phyloP scores from a whole-genome alignment of 2,113 vertebrate genomes.

The Cardinalis cardinalis region DNA sequence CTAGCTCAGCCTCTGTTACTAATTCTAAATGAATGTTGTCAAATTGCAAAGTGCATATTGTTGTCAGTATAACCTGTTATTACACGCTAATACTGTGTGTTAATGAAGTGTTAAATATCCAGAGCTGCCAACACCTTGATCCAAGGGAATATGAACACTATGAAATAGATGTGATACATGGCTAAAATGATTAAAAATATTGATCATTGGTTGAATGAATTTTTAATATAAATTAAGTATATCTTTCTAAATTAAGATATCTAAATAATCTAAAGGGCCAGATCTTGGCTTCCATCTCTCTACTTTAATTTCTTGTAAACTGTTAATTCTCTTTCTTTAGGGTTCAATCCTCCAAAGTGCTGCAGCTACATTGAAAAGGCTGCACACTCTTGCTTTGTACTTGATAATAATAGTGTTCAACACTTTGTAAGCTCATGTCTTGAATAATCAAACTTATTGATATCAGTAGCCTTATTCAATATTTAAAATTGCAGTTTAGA shows the following conservation, averaged over 20 bases:
- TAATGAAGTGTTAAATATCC: conserved; percentile 41
- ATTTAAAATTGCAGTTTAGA: conserved; percentile 56
- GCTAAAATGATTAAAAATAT: not conserved
- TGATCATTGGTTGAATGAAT: not conserved
- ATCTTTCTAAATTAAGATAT: not conserved
- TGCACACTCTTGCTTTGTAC: not conserved
- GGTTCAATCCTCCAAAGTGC: not conserved
- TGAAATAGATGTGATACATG: not conserved
- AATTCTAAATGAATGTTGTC: conserved; percentile 10
- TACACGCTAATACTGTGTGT: not conserved
- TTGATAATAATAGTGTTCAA: not conserved
- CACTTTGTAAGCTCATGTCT: conserved; percentile 21
- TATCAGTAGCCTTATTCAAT: conserved; percentile 56
- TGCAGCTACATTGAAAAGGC: not conserved
- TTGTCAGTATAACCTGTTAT: conserved; percentile 21
- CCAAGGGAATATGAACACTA: not conserved
- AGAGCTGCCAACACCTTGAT: not conserved
- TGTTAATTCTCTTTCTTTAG: not conserved
- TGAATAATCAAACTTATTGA: conserved; percentile 50
- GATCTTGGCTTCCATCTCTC: not conserved
- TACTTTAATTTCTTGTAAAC: not conserved
- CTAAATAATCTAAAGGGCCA: not conserved
- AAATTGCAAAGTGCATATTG: not conserved
- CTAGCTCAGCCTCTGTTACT: not conserved
- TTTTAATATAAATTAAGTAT: conserved; percentile 4